A percentile compares a stretch with the other conserved stretches of the same genome.
These are phyloP conservation scores for Isurus oxyrinchus DNA, from an alignment of 2,113 vertebrate genomes.

Conservation along the genomic window DNA sequence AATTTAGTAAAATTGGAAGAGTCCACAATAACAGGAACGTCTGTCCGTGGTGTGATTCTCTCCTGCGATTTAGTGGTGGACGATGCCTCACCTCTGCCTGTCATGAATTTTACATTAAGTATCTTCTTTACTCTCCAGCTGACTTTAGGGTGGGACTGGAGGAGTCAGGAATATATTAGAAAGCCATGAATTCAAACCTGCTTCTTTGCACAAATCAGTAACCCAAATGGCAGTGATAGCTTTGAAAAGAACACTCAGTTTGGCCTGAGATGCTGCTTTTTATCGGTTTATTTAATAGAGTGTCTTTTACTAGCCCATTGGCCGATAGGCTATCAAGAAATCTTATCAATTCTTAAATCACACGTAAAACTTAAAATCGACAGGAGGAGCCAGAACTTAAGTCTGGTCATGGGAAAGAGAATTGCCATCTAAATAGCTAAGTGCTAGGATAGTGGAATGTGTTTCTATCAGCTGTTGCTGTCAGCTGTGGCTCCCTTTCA, in stretches of 20 bases:
- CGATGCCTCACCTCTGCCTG: not conserved
- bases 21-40: not conserved
- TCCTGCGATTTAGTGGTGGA: not conserved
- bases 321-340: not conserved
- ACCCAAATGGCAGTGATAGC: not conserved
- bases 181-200: not conserved
- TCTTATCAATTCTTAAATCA: not conserved
- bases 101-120: not conserved
- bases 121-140: not conserved
- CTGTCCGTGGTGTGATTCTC: not conserved
- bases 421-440: not conserved
- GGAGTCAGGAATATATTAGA: not conserved
- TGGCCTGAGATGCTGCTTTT: not conserved
- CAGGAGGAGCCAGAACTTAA: slow-evolving; percentile 20
- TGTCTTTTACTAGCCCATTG: not conserved
- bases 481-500: slow-evolving; percentile 28
- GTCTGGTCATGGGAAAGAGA: not conserved
- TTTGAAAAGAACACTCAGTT: not conserved
- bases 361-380: not conserved
- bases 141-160: not conserved
- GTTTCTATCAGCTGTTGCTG: slow-evolving; percentile 16
- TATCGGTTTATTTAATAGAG: not conserved
- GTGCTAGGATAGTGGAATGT: not conserved
- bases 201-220: not conserved
- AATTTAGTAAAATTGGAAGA: not conserved